These are phyloP conservation scores for Cryptus viduatorius DNA, from an alignment of 2,888 invertebrate genomes.

Conservation along the genomic window DNA sequence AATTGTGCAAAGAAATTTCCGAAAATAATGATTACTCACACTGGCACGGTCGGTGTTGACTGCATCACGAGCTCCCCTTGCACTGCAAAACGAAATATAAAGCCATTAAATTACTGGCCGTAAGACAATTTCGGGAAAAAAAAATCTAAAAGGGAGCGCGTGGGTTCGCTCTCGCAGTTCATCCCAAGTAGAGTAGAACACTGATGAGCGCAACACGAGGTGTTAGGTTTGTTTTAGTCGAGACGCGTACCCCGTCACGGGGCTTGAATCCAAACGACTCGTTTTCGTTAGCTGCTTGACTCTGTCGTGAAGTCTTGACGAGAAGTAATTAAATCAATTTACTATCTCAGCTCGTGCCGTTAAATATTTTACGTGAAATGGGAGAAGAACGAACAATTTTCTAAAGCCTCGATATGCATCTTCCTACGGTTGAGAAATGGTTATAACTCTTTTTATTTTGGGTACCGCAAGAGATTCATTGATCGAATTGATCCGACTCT, in stretches of 20 bases:
- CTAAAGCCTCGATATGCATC: not conserved
- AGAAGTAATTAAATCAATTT: constrained; percentile 75
- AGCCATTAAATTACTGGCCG: not conserved
- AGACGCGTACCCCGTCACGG: constrained; percentile 54
- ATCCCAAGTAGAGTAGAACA: constrained; percentile 75
- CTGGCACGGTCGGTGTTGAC: constrained; percentile 83
- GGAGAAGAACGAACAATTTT: not conserved
- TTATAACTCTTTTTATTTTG: not conserved
- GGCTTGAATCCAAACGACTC: constrained; percentile 28
- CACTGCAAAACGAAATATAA: constrained; percentile 86
- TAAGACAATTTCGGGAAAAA: constrained; percentile 12
- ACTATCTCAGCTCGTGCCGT: constrained; percentile 61
- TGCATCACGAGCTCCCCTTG: constrained; percentile 88
- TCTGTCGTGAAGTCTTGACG: constrained; percentile 50
- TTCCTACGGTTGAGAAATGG: not conserved
- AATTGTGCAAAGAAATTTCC: not conserved
- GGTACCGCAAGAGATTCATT: not conserved
- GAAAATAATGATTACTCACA: constrained; percentile 76
- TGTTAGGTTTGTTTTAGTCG: constrained; percentile 67
- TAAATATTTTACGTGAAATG: constrained; percentile 13
- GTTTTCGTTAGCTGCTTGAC: constrained; percentile 29
- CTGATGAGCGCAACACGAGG: constrained; percentile 57
- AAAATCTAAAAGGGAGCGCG: constrained; percentile 5
- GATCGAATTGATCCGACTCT: not conserved
- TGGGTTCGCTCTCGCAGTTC: constrained; percentile 13